These are phyloP conservation scores for Araneus ventricosus DNA, from an alignment of 1,140 invertebrate genomes.

Conservation along the genomic window DNA sequence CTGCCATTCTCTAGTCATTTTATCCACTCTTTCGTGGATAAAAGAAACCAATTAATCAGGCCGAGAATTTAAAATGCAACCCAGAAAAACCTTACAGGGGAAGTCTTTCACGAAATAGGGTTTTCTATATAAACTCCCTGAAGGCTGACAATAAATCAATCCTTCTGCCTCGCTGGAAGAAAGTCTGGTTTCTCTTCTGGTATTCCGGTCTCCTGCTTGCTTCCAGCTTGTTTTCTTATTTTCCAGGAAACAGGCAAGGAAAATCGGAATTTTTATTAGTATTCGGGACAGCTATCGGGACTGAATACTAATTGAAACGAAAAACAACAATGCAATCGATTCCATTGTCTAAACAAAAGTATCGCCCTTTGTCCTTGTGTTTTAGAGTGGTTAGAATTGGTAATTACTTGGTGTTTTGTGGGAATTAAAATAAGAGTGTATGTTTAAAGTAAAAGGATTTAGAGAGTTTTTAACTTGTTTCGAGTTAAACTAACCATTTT, in stretches of 20 bases:
- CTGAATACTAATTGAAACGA: constrained; percentile 25
- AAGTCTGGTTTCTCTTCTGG: not conserved
- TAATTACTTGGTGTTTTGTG: not conserved
- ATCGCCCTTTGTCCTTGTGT: not conserved
- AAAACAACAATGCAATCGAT: not conserved
- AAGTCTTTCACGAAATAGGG: constrained; percentile 4
- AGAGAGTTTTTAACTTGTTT: too few relatives aligned
- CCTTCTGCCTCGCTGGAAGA: not conserved
- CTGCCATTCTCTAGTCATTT: not conserved
- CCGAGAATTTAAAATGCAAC: not conserved
- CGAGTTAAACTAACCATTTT: too few relatives aligned
- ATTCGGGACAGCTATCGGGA: not conserved
- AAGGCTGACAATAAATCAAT: constrained; percentile 13
- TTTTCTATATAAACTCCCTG: not conserved
- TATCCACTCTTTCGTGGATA: not conserved
- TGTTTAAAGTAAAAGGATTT: not conserved
- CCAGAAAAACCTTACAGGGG: not conserved
- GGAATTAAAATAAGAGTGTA: not conserved
- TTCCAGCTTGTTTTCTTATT: not conserved
- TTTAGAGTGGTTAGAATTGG: not conserved
- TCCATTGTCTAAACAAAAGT: not conserved
- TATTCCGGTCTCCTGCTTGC: not conserved
- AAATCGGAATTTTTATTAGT: constrained; percentile 26
- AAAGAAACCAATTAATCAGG: constrained; percentile 9
- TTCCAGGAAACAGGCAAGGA: not conserved